Conservation (phyloP, 2,888 invertebrate species). For the Drosophila demipolita region DNA sequence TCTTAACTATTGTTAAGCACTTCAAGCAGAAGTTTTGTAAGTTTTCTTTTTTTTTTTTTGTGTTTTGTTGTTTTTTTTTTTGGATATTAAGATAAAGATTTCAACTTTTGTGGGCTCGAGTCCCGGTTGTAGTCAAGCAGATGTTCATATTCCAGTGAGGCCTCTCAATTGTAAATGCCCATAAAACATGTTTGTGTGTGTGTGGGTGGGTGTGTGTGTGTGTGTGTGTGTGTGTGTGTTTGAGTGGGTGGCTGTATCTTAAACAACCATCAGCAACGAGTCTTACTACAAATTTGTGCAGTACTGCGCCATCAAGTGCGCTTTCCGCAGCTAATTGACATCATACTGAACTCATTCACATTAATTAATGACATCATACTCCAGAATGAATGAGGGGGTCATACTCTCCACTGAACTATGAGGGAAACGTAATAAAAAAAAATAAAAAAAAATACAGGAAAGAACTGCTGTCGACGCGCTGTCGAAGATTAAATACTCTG, state of each 20-base stretch:
- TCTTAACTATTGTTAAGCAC: conserved; percentile 69
- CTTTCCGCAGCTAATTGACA: conserved; percentile 80
- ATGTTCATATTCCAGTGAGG: conserved; percentile 31
- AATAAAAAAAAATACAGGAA: conserved; percentile 1
- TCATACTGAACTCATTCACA: conserved; percentile 81
- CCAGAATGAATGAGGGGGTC: conserved; percentile 39
- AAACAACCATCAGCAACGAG: conserved; percentile 32
- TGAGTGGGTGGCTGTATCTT: conserved; percentile 45
- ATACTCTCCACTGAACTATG: conserved; percentile 29
- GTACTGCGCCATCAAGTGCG: conserved; percentile 68
- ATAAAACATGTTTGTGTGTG: conserved; percentile 32
- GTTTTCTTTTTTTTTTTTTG: conserved; percentile 11
- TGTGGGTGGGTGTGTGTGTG: not conserved
- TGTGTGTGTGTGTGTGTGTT: not conserved
- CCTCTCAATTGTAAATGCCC: conserved; percentile 53
- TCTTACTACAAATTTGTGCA: conserved; percentile 61
- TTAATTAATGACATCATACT: conserved; percentile 80
- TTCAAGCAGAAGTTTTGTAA: conserved; percentile 54
- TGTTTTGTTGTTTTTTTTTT: not conserved
- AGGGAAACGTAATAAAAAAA: conserved; percentile 16
- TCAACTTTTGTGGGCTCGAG: conserved; percentile 42
- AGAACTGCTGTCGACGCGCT: conserved; percentile 1
- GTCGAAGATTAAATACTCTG: conserved; percentile 22
- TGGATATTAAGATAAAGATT: conserved; percentile 63
- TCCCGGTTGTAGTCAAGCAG: conserved; percentile 20